Base-by-base conservation (phyloP, 2,113 vertebrate species). In the Falcunculus frontatus region DNA sequence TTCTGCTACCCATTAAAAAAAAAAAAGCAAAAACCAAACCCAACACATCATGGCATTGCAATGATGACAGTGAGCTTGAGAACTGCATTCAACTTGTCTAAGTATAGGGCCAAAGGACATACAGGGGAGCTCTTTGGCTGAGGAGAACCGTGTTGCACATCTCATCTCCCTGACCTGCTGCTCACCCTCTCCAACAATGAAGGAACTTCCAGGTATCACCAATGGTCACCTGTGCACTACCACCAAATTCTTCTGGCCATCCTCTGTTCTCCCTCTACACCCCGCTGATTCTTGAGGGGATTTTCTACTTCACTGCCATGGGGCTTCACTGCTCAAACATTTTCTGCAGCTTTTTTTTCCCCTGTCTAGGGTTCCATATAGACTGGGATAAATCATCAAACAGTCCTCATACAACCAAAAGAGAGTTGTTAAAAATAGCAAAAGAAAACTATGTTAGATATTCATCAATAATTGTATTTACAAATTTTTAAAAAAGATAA, bases 211-310 rank as follows among this genome's bases (percentile, higher is more conserved):
- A 84, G 39, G 29, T 37, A 55, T 30, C 37, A 46, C 26, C 35
- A 39, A 1, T 4, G 17, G 11, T 26, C 69, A 37, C 11, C 23
- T 55, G 13, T 0, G 1, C 37, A 10, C 50, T 47, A 19, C 33
- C 64, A 25, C 6, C 20, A 41, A 33, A 39, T 14, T 44, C 8
- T 62, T 80, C 35, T 21, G 39, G 27, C 23, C 60, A 63, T n/a
- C 10, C 13, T 42, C 56, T 75, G 39, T 12, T 76, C 50, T 65
- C 23, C 14, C 19, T 63, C 73, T 27, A 14, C 3, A 20, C 11
- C 25, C 19, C 3, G 4, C 12, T 21, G 17, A n/a, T 55, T 49
- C n/a, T 52, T 20, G 4, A 75, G 27, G 47, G 15, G 8, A 19
- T 69, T 55, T 65, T n/a, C 18, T 87, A 35, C 41, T 63, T 70